phyloP scores from a whole-genome alignment of 1,140 invertebrate genomes.

The Platyscapa corneri region DNA sequence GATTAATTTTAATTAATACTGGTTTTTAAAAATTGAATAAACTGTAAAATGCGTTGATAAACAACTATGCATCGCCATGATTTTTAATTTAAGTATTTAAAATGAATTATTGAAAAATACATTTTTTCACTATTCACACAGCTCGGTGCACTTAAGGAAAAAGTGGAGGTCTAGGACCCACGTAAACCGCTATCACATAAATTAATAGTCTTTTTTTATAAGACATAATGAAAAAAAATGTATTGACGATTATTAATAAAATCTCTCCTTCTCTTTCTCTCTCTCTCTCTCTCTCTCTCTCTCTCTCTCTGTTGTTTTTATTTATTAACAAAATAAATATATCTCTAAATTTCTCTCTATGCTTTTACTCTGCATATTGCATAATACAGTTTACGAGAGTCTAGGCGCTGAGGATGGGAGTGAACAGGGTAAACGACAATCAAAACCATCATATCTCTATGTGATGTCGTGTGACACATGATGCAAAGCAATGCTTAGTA shows the following conservation, averaged over 20 bases:
- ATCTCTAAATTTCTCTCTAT: conserved; percentile 10
- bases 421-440: conserved; percentile 68
- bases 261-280: not conserved
- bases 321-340: conserved; percentile 11
- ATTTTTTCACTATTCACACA: conserved; percentile 2
- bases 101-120: conserved; percentile 46
- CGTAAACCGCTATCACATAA: conserved; percentile 56
- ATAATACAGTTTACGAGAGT: conserved; percentile 57
- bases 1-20: not conserved
- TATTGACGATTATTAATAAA: not conserved
- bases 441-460: conserved; percentile 74
- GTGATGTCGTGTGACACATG: conserved; percentile 72
- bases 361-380: not conserved
- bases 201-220: conserved; percentile 5
- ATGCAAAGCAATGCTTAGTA: conserved; percentile 71
- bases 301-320: conserved; percentile 15
- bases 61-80: not conserved
- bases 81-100: conserved; percentile 34
- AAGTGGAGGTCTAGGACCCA: conserved; percentile 54
- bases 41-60: not conserved
- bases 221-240: not conserved
- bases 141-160: conserved; percentile 51
- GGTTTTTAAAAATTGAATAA: not conserved
- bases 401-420: conserved; percentile 57
- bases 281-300: conserved; percentile 7